Percentiles rank a stretch among this genome's conserved stretches.
phyloP scores from a whole-genome alignment of 2,113 vertebrate genomes.

The Xyliphius kryptos region DNA sequence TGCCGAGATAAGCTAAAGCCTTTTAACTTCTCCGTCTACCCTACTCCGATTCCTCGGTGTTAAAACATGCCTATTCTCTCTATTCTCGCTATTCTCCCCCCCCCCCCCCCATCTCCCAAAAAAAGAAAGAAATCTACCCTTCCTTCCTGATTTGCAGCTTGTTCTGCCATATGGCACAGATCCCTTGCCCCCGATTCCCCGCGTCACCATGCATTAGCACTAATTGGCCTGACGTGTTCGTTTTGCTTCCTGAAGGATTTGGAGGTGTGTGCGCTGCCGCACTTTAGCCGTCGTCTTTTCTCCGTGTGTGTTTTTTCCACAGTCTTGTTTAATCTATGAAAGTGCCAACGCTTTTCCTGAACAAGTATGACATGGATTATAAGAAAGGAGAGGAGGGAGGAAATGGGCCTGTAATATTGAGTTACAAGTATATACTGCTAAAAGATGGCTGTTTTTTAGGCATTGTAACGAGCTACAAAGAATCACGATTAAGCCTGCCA shows the following conservation, averaged over 20 bases:
- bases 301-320: conserved; percentile 2
- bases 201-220: conserved; percentile 63
- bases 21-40: conserved; percentile 7
- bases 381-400: background rate
- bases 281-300: conserved; percentile 16
- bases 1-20: conserved; percentile 3
- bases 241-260: conserved; percentile 56
- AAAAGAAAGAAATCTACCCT: background rate
- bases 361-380: conserved; percentile 39
- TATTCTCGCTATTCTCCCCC: conserved; percentile 1
- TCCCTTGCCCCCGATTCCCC: conserved; percentile 61
- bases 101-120: background rate
- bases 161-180: conserved; percentile 63
- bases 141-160: conserved; percentile 53
- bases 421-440: conserved; percentile 26
- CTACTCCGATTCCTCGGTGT: background rate
- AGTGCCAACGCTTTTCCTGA: conserved; percentile 35
- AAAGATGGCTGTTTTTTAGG: conserved; percentile 27
- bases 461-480: conserved; percentile 30
- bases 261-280: conserved; percentile 42
- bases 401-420: conserved; percentile 15
- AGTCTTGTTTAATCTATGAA: conserved; percentile 39
- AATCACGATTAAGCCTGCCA: conserved; percentile 25
- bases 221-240: conserved; percentile 66
- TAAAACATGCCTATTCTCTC: background rate